Conservation (phyloP, 2,797 vertebrate species). For the Threskiornis aethiopicus region DNA sequence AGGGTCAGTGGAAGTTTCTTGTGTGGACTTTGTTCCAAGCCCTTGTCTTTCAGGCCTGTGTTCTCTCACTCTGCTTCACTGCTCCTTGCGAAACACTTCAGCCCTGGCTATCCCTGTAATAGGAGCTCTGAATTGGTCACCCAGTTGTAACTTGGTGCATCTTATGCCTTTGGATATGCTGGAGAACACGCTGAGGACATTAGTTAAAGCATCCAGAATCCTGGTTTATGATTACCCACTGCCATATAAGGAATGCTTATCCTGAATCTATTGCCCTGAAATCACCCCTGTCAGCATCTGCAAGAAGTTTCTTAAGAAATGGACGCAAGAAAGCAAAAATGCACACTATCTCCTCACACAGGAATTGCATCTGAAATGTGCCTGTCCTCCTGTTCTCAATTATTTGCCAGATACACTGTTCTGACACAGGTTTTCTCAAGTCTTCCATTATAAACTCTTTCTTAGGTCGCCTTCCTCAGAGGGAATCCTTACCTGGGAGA, state of each 20-base stretch:
- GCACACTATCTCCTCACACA: not conserved
- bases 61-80: not conserved
- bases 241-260: not conserved
- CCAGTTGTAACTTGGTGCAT: not conserved
- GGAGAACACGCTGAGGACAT: not conserved
- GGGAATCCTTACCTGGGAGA: not conserved
- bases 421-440: not conserved
- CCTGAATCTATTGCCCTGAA: not conserved
- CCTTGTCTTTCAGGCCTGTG: not conserved
- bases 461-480: not conserved
- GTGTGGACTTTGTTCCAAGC: not conserved
- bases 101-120: not conserved
- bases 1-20: not conserved
- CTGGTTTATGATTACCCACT: conserved; percentile 11
- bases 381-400: not conserved
- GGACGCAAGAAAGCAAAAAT: not conserved
- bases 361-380: not conserved
- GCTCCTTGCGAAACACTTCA: not conserved
- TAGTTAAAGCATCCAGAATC: not conserved
- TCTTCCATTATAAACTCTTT: not conserved
- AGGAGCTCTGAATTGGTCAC: not conserved
- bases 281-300: not conserved
- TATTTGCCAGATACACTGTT: not conserved
- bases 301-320: not conserved
- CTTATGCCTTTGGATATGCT: not conserved